These are phyloP conservation scores for Batillaria attramentaria DNA, from an alignment of 1,140 invertebrate species.

Conservation along the genomic window DNA sequence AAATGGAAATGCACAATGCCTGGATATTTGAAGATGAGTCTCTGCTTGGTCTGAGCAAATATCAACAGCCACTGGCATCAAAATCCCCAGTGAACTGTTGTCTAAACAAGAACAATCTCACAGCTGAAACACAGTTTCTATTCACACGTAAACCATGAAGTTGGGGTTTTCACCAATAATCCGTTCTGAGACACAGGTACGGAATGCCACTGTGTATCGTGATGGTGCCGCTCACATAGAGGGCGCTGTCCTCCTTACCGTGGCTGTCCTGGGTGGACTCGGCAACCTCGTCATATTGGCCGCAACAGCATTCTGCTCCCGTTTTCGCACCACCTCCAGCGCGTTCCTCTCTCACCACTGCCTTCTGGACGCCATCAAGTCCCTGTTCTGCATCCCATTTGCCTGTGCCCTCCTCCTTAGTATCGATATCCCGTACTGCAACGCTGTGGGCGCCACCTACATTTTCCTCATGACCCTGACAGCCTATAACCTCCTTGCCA, in stretches of 20 bases:
- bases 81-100: background rate
- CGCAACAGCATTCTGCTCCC: constrained; percentile 74
- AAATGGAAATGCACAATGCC: too few species aligned
- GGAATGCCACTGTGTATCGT: constrained; percentile 24
- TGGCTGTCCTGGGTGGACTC: constrained; percentile 85
- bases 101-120: background rate
- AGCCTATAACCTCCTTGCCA: constrained; percentile 92
- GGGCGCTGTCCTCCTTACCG: constrained; percentile 83
- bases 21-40: too few species aligned
- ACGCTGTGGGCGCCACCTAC: constrained; percentile 91
- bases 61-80: too few species aligned
- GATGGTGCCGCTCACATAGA: constrained; percentile 70
- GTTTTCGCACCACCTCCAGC: constrained; percentile 57
- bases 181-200: too few species aligned
- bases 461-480: constrained; percentile 90
- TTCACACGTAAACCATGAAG: too few species aligned
- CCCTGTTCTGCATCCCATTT: constrained; percentile 58
- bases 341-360: constrained; percentile 67
- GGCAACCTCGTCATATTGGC: constrained; percentile 87
- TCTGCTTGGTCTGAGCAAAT: too few species aligned
- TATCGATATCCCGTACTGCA: constrained; percentile 88
- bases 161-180: too few species aligned
- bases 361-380: constrained; percentile 61
- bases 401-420: constrained; percentile 85
- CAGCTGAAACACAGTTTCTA: background rate